Percentiles rank a stretch among this genome's conserved stretches.
Conservation (phyloP, 2,888 invertebrate species). For the Agrilus biguttatus region DNA sequence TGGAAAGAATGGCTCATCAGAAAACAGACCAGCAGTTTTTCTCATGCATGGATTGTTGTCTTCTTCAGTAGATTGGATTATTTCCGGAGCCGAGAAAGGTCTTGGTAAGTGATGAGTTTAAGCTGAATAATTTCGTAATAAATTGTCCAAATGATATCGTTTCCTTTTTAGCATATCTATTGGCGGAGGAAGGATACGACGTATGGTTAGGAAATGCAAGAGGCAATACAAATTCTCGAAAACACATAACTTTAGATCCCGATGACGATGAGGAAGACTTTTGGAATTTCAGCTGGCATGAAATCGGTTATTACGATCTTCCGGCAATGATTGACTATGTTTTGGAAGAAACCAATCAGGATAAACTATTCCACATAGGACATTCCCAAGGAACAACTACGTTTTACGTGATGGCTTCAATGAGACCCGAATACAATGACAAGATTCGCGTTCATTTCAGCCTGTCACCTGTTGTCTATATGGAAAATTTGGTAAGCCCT, state of each 20-base stretch:
- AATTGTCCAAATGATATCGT: no score
- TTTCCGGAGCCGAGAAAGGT: conserved; percentile 34
- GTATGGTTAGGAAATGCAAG: conserved; percentile 45
- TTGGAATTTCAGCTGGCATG: conserved; percentile 55
- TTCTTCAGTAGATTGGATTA: conserved; percentile 39
- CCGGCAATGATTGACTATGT: conserved; percentile 69
- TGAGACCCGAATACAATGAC: no score
- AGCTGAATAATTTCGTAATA: not conserved
- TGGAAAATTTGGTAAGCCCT: conserved; percentile 32
- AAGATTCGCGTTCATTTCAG: conserved; percentile 39
- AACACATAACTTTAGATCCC: conserved; percentile 28
- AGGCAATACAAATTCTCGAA: conserved; percentile 39
- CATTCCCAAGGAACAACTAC: no score
- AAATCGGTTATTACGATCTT: conserved; percentile 65
- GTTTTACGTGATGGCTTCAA: no score
- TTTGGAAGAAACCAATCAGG: conserved; percentile 30
- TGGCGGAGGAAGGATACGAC: conserved; percentile 29
- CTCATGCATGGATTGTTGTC: conserved; percentile 39
- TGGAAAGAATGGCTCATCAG: no score
- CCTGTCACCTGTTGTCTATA: conserved; percentile 42
- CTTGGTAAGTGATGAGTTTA: conserved; percentile 20
- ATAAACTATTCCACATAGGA: no score
- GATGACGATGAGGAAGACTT: conserved; percentile 12
- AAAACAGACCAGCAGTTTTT: no score
- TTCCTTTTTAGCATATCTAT: conserved; percentile 30